Base-by-base conservation (phyloP, 2,113 vertebrate species). In the Cygnus atratus region DNA sequence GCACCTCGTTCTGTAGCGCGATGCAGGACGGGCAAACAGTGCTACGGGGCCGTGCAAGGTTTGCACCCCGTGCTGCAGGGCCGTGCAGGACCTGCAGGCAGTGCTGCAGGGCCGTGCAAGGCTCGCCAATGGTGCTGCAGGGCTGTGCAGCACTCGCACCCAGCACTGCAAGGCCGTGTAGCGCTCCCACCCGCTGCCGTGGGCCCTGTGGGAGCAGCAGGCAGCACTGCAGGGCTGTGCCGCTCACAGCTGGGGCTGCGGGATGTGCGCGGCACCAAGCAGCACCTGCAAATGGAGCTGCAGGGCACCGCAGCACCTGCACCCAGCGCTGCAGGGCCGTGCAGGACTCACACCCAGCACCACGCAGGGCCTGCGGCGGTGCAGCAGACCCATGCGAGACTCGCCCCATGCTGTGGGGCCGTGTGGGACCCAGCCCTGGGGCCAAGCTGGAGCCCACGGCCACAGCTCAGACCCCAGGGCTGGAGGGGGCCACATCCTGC, bases 11-110 rank as follows among this genome's bases (percentile, higher is more conserved):
- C 50, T 2, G 46, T 29, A 13, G 33, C 7, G n/a, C n/a, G 3
- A 3, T 6, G 37, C n/a, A 12, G 6, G 5, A 6, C 26, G 3
- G 0, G 37, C 54, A 14, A 1, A 3, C 7, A 3, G 25, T 2
- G 12, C 77, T 18, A 39, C 74, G 44, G 44, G 35, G 4, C 41
- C 13, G 2, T 1, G 62, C 43, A 19, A 13, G 6, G 5, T 21
- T 37, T 5, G 52, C 70, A 29, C 6, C 37, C 35, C 2, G 48
- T 3, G 4, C 83, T 10, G 70, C 59, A 16, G 3, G 22, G 31
- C 67, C 31, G 3, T 11, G 81, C 26, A 19, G 50, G 21, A 5
- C 15, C 13, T 15, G 62, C 50, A 67, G 4, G 10, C 3, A 25
- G 72, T 10, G 3, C 84, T 24, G 28, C 73, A 35, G 10, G 3